A percentile compares a stretch with the other conserved stretches of the same genome.
These are phyloP conservation scores for Rhabdornis inornatus DNA, from an alignment of 2,113 vertebrate genomes.

Conservation along the genomic window DNA sequence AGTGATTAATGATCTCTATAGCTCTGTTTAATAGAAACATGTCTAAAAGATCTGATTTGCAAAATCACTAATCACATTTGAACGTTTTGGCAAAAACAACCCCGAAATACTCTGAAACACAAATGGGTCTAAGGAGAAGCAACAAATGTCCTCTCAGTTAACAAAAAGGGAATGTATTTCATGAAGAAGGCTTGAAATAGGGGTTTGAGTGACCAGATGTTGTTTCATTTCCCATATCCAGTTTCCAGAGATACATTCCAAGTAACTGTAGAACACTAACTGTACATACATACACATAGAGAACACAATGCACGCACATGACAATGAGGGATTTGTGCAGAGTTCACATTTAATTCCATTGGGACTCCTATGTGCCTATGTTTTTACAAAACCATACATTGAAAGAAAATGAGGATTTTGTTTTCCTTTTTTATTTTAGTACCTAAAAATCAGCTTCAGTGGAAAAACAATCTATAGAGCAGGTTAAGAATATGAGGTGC, in stretches of 20 bases:
- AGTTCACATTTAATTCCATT: not conserved
- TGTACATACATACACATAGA: not conserved
- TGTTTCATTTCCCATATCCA: not conserved
- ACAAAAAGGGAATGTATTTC: not conserved
- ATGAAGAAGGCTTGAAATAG: not conserved
- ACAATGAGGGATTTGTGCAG: not conserved
- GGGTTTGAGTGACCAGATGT: not conserved
- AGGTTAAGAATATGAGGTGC: not conserved
- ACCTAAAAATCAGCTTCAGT: not conserved
- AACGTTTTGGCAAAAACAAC: not conserved
- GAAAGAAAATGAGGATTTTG: not conserved
- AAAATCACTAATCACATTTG: not conserved
- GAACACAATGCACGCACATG: fast-evolving
- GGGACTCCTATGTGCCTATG: not conserved
- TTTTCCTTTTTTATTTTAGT: not conserved
- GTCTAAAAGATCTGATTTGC: not conserved
- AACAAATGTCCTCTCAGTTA: not conserved
- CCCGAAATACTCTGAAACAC: not conserved
- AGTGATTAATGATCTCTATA: not conserved
- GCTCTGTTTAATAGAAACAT: not conserved
- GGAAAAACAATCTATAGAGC: not conserved
- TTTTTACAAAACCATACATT: not conserved
- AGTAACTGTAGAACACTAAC: not conserved
- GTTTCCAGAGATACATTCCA: not conserved
- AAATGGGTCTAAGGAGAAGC: not conserved